A percentile compares a stretch with the other conserved stretches of the same genome.
Conservation (phyloP, 2,113 vertebrate genomes). For the Ctenomys sociabilis region DNA sequence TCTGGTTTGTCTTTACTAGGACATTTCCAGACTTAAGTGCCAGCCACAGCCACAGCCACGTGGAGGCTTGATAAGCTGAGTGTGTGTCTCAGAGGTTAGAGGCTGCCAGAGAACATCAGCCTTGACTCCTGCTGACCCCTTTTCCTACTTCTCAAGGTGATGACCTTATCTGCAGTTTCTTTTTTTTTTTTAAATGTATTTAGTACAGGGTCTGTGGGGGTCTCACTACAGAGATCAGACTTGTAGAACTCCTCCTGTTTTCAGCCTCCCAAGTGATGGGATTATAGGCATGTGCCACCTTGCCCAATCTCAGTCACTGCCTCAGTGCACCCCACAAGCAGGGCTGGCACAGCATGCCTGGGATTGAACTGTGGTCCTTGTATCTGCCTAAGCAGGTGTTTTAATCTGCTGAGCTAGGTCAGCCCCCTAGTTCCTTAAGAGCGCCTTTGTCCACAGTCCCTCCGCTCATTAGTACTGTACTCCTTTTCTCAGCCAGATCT, state of each 20-base stretch:
- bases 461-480: not conserved
- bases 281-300: no score
- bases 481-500: not conserved
- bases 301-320: no score
- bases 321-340: no score
- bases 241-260: no score
- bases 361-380: no score
- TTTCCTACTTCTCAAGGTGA: not conserved
- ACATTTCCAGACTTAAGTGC: not conserved
- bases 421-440: not conserved
- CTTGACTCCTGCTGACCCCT: not conserved
- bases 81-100: not conserved
- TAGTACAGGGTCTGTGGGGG: no score
- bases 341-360: no score
- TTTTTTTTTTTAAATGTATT: no score
- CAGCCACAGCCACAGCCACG: not conserved
- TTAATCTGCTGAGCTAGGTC: no score
- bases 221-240: no score
- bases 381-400: no score
- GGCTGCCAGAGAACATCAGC: not conserved
- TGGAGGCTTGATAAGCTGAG: not conserved
- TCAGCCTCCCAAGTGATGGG: no score
- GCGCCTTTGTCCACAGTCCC: not conserved
- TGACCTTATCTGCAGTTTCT: fast-evolving
- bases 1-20: not conserved